Conservation (phyloP, 2,113 vertebrate species). For the Vombatus ursinus region DNA sequence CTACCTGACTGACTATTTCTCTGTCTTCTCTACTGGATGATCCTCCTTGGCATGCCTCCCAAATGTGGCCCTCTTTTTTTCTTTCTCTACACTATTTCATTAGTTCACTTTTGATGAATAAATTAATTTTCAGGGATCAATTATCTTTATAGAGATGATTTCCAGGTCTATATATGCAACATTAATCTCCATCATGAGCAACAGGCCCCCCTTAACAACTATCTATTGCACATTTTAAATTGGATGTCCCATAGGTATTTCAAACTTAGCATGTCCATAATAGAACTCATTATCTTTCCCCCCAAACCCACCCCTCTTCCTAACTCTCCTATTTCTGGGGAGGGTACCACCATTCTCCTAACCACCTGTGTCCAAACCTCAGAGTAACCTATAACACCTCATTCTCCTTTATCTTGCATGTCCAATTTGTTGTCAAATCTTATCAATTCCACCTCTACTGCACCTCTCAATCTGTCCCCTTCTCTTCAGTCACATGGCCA, state of each 20-base stretch:
- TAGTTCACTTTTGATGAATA: not conserved
- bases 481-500: not conserved
- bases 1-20: not conserved
- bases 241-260: not conserved
- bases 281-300: not conserved
- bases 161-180: not conserved
- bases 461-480: not conserved
- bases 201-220: not conserved
- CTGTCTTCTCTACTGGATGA: not conserved
- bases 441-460: not conserved
- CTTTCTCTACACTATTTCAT: not conserved
- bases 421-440: not conserved
- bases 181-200: not conserved
- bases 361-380: not conserved
- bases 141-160: not conserved
- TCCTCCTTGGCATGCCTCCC: not conserved
- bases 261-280: not conserved
- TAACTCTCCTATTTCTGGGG: not conserved
- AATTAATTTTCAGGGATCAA: not conserved
- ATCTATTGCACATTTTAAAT: not conserved
- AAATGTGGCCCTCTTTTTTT: not conserved
- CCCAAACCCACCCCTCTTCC: not conserved
- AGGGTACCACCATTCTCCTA: not conserved
- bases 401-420: not conserved
- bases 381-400: not conserved